Conservation (phyloP, 2,888 invertebrate species). For the Listrodromus nycthemerus region DNA sequence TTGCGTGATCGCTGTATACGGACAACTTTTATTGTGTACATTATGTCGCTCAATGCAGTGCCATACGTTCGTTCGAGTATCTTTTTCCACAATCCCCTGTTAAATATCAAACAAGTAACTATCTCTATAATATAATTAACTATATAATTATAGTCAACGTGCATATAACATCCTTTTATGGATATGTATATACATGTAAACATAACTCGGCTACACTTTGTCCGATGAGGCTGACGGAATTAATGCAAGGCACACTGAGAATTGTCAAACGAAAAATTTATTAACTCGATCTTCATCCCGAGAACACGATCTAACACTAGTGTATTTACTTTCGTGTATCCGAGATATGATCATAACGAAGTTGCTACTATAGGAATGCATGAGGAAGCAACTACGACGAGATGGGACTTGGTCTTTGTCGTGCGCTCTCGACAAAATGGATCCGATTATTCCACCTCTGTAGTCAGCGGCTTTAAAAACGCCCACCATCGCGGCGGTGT, state of each 20-base stretch:
- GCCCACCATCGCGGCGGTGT: conserved; percentile 33
- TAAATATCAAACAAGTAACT: no score
- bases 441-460: conserved; percentile 60
- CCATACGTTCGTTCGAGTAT: no score
- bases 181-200: not conserved
- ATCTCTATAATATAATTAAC: no score
- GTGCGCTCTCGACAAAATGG: conserved; percentile 29
- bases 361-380: conserved; percentile 12
- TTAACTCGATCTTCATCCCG: conserved; percentile 4
- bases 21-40: no score
- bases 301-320: not conserved
- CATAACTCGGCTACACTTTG: not conserved
- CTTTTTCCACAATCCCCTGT: no score
- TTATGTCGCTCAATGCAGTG: no score
- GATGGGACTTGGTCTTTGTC: conserved; percentile 30
- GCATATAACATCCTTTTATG: no score
- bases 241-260: conserved; percentile 4
- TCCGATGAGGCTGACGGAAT: conserved; percentile 15
- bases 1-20: no score
- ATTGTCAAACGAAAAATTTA: conserved; percentile 5
- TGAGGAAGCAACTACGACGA: conserved; percentile 6
- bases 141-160: no score
- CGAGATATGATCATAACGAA: conserved; percentile 8
- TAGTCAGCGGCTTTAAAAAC: conserved; percentile 44
- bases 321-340: conserved; percentile 28